Evolutionary conservation across 2,113 vertebrate genomes (phyloP).

Genomic region (Gracilinanus agilis): DNA sequence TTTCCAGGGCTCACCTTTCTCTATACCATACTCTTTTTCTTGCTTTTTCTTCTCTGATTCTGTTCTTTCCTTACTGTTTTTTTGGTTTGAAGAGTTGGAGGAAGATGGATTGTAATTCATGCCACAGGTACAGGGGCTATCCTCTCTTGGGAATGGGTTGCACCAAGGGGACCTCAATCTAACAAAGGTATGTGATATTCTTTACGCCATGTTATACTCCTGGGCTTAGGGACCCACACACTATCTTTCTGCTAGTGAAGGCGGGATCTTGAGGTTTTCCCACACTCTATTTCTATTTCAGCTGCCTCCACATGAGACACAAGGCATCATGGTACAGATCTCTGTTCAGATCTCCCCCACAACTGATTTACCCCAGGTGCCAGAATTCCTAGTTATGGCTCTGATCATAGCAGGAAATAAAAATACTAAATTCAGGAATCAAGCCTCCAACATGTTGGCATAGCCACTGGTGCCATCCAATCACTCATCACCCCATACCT

Average conservation of each 20-base stretch:
- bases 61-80: not conserved
- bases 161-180: not conserved
- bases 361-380: not conserved
- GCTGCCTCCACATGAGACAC: not conserved
- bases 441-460: not conserved
- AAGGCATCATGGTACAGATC: not conserved
- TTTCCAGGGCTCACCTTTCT: not conserved
- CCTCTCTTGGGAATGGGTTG: not conserved
- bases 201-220: not conserved
- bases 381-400: not conserved
- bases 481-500: not conserved
- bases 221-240: not conserved
- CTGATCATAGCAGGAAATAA: not conserved
- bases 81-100: too few relatives aligned
- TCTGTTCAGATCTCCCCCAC: not conserved
- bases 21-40: not conserved
- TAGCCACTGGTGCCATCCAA: not conserved
- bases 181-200: not conserved
- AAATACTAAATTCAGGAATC: not conserved
- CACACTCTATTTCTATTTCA: not conserved
- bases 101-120: not conserved
- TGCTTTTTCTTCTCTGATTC: not conserved
- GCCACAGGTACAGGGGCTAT: not conserved
- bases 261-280: not conserved
- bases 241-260: not conserved